Evolutionary conservation across 2,888 invertebrate species (phyloP).

Genomic region (Agrilus biguttatus): DNA sequence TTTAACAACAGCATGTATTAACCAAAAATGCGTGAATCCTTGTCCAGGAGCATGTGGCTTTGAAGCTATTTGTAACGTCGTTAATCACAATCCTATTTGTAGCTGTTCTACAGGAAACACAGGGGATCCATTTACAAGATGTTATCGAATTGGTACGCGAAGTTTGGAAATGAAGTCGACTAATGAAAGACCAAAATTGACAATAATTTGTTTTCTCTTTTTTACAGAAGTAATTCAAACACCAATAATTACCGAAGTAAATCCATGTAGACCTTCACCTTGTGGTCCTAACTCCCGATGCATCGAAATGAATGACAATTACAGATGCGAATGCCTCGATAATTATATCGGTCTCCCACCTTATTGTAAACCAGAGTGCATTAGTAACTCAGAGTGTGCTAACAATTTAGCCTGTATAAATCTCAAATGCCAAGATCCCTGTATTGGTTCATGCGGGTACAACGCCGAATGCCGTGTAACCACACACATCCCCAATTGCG

Average conservation of each 20-base stretch:
- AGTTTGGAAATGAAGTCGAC: neutral
- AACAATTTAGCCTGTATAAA: conserved; percentile 53
- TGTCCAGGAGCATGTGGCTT: conserved; percentile 57
- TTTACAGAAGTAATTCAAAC: conserved; percentile 9
- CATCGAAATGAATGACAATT: conserved; percentile 38
- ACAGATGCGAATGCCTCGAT: conserved; percentile 52
- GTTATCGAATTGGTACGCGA: conserved; percentile 18
- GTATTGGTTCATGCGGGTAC: conserved; percentile 57
- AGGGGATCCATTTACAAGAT: conserved; percentile 58
- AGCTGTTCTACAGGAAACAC: conserved; percentile 45
- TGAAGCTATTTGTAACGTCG: conserved; percentile 58
- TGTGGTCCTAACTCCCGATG: conserved; percentile 61
- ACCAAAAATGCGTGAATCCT: conserved; percentile 60
- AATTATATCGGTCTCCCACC: conserved; percentile 59
- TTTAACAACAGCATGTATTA: conserved; percentile 54
- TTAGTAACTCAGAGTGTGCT: conserved; percentile 55
- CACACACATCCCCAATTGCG: conserved; percentile 60
- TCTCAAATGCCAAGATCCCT: conserved; percentile 57
- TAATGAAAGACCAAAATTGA: too few relatives aligned
- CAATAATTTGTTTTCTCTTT: neutral
- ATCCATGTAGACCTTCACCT: conserved; percentile 55
- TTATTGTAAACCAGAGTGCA: conserved; percentile 58
- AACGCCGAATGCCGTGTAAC: conserved; percentile 58
- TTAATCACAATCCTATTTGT: conserved; percentile 54
- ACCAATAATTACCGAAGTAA: conserved; percentile 9